Conservation (phyloP, 2,888 invertebrate species). For the Embidobia sp. region DNA sequence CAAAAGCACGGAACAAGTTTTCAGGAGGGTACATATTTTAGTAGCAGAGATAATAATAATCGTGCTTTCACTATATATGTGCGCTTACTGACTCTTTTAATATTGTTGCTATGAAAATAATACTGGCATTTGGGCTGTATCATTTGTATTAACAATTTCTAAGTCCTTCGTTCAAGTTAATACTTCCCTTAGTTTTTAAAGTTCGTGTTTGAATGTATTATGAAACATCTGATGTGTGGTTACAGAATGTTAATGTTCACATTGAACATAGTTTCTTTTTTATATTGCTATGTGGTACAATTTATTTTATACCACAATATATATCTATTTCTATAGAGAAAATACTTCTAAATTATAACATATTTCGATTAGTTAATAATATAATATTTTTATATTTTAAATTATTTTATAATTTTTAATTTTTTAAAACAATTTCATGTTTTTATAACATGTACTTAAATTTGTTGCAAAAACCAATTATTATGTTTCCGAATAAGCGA, state of each 20-base stretch:
- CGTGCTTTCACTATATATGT: constrained; percentile 43
- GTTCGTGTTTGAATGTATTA: background rate
- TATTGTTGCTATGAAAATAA: constrained; percentile 47
- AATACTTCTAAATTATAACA: too few relatives aligned
- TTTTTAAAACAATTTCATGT: too few relatives aligned
- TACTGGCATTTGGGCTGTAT: constrained; percentile 40
- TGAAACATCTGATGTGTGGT: constrained; percentile 16
- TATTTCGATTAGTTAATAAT: too few relatives aligned
- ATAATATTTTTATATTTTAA: too few relatives aligned
- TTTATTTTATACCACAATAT: too few relatives aligned
- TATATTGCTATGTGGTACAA: background rate
- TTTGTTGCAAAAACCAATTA: too few relatives aligned
- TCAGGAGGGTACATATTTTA: constrained; percentile 61
- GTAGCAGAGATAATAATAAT: constrained; percentile 59
- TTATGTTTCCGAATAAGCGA: too few relatives aligned
- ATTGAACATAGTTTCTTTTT: too few relatives aligned
- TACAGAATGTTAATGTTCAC: too few relatives aligned
- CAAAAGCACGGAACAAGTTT: constrained; percentile 62
- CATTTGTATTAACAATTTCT: constrained; percentile 33
- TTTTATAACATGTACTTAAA: too few relatives aligned
- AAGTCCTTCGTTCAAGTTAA: constrained; percentile 8
- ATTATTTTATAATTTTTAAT: too few relatives aligned
- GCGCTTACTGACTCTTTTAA: constrained; percentile 36
- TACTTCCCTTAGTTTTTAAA: background rate
- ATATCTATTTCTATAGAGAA: too few relatives aligned